Conservation (phyloP, 92 coral and sea anemone genomes). For the Pocillopora meandrina region DNA sequence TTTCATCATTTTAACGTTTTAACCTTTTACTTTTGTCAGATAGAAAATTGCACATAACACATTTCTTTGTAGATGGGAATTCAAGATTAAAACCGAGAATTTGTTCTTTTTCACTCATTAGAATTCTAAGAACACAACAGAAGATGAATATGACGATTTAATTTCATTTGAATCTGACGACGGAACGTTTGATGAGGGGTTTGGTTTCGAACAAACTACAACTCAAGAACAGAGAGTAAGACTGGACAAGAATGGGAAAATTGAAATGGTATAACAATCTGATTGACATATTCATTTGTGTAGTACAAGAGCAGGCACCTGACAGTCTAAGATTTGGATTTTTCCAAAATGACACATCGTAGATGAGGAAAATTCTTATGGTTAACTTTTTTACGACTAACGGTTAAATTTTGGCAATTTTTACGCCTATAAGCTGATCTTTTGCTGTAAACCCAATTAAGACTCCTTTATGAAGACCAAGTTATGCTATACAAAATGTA, state of each 20-base stretch:
- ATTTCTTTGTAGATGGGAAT: neutral
- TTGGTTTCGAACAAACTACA: slow-evolving; percentile 6
- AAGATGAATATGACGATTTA: neutral
- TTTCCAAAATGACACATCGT: no score
- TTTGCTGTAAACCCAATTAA: no score
- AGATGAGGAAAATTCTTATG: no score
- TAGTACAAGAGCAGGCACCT: no score
- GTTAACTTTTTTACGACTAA: no score
- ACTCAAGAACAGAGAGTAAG: slow-evolving; percentile 16
- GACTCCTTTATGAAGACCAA: no score
- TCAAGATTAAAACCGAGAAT: neutral
- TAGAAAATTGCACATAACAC: neutral
- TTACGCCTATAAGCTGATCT: no score
- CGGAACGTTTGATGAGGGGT: neutral
- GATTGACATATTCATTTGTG: neutral
- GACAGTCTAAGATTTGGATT: no score
- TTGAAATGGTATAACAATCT: neutral
- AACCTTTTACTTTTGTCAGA: no score
- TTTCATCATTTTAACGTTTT: no score
- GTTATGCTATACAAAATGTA: no score
- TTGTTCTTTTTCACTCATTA: neutral
- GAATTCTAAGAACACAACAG: neutral
- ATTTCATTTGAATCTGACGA: neutral
- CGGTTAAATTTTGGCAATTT: no score
- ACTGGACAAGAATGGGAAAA: slow-evolving; percentile 21